A percentile compares a stretch with the other conserved stretches of the same genome.
Conservation (phyloP, 1,140 invertebrate genomes). For the Tetragonula clypearis region DNA sequence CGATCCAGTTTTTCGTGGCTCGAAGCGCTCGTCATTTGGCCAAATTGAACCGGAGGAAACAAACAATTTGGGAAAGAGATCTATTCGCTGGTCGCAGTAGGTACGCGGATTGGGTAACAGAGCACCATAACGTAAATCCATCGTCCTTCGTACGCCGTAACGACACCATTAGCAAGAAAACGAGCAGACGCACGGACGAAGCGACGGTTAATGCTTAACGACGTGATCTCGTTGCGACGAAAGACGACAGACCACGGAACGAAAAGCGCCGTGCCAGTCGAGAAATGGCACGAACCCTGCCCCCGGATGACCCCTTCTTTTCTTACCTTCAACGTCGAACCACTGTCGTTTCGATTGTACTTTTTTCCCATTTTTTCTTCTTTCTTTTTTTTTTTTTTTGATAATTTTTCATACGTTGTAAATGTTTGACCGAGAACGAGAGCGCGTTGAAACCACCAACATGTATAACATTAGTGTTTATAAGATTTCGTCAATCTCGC, state of each 20-base stretch:
- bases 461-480: neutral
- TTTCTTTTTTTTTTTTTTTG: no score
- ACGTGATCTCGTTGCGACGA: conserved; percentile 46
- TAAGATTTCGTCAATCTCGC: neutral
- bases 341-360: neutral
- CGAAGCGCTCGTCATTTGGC: neutral
- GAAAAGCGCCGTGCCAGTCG: conserved; percentile 57
- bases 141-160: conserved; percentile 29
- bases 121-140: conserved; percentile 17
- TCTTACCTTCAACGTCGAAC: conserved; percentile 9
- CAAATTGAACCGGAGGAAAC: neutral
- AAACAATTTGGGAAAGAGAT: conserved; percentile 4
- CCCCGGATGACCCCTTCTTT: conserved; percentile 21
- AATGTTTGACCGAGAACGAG: neutral
- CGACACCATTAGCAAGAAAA: conserved; percentile 43
- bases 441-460: neutral
- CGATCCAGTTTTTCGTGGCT: neutral
- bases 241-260: conserved; percentile 41
- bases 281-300: conserved; percentile 53
- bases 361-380: neutral
- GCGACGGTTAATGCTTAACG: conserved; percentile 39
- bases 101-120: neutral
- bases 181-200: conserved; percentile 34
- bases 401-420: no score
- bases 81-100: neutral